These are phyloP conservation scores for Henicopernis longicauda DNA, from an alignment of 2,113 vertebrate species.

Conservation along the genomic window DNA sequence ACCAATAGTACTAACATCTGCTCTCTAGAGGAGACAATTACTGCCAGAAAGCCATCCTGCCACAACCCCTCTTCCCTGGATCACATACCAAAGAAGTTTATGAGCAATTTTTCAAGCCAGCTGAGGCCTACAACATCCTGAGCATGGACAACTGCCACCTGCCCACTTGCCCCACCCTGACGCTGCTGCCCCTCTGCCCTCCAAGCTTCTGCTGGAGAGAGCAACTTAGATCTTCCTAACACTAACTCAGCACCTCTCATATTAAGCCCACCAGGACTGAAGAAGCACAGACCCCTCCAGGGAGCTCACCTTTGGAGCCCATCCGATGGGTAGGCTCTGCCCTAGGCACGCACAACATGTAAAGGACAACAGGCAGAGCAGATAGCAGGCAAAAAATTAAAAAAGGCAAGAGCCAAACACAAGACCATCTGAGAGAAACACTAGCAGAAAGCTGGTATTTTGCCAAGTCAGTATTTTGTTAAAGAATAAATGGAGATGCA, in stretches of 20 bases:
- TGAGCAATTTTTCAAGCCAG: neutral
- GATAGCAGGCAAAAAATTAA: neutral
- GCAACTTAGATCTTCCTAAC: accelerated
- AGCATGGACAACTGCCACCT: neutral
- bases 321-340: neutral
- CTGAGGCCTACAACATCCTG: no score
- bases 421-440: neutral
- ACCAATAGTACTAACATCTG: neutral
- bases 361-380: neutral
- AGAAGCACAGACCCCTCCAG: neutral
- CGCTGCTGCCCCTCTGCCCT: neutral
- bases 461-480: neutral
- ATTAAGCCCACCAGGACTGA: neutral
- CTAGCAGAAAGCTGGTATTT: neutral
- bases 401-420: neutral
- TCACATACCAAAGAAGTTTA: neutral
- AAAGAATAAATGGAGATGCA: neutral
- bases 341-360: neutral
- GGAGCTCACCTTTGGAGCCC: neutral
- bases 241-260: neutral
- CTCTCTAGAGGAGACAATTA: neutral
- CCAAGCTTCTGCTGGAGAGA: neutral
- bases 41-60: neutral
- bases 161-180: neutral
- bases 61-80: neutral